These are phyloP conservation scores for Vanessa atalanta DNA, from an alignment of 1,140 invertebrate genomes.

Conservation along the genomic window DNA sequence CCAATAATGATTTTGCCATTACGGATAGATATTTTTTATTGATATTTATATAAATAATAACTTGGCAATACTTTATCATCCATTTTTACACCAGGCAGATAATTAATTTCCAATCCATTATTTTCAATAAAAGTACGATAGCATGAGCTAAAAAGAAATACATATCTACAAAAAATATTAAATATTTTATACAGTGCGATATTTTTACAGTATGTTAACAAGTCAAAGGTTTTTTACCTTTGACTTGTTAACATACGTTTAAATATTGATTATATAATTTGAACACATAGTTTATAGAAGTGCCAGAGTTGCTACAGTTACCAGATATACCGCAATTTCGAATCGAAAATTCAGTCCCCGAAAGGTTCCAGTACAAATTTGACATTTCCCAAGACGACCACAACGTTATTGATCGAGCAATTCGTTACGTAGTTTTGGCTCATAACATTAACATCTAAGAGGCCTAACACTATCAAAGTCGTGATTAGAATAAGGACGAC, in stretches of 20 bases:
- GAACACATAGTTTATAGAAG: constrained; percentile 11
- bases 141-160: too few species aligned
- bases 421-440: constrained; percentile 15
- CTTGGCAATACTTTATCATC: too few species aligned
- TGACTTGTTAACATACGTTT: background rate
- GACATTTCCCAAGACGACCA: constrained; percentile 29
- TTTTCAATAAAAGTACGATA: too few species aligned
- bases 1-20: too few species aligned
- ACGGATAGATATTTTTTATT: too few species aligned
- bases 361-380: constrained; percentile 25
- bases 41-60: too few species aligned
- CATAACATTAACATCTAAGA: constrained; percentile 18
- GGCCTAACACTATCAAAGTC: constrained; percentile 11
- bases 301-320: background rate
- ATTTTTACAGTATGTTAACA: too few species aligned
- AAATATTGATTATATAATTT: background rate
- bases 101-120: too few species aligned
- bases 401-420: constrained; percentile 27
- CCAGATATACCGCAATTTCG: background rate
- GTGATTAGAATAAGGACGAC: constrained; percentile 19
- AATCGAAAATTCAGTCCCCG: constrained; percentile 26
- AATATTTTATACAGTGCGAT: too few species aligned
- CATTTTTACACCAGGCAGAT: too few species aligned
- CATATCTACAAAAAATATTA: too few species aligned
- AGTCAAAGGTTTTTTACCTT: too few species aligned